Evolutionary conservation across 2,888 invertebrate species (phyloP).

Genomic region (Brenthis hecate): DNA sequence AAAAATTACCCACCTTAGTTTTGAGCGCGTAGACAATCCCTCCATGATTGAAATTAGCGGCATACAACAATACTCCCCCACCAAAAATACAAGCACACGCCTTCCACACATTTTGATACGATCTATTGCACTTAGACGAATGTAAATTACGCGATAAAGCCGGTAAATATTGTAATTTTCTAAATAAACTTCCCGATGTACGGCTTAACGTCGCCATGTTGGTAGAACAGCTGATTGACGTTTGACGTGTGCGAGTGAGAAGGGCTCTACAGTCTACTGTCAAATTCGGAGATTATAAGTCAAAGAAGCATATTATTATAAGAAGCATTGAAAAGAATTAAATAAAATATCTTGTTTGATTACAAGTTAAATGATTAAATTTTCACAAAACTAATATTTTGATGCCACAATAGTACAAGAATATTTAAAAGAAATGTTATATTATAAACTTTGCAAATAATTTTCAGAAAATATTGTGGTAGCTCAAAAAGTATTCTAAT

Average conservation of each 20-base stretch:
- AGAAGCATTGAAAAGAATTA: too few relatives aligned
- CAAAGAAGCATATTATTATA: neutral
- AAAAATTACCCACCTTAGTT: slow-evolving; percentile 63
- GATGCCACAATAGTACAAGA: too few relatives aligned
- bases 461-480: too few relatives aligned
- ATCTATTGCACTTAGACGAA: slow-evolving; percentile 58
- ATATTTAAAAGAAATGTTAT: too few relatives aligned
- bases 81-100: slow-evolving; percentile 74
- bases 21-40: slow-evolving; percentile 74
- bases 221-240: slow-evolving; percentile 69
- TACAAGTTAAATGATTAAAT: too few relatives aligned
- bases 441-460: too few relatives aligned
- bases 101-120: slow-evolving; percentile 57
- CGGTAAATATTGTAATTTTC: slow-evolving; percentile 64
- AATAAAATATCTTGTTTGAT: too few relatives aligned
- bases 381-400: too few relatives aligned
- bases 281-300: slow-evolving; percentile 2
- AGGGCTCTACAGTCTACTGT: slow-evolving; percentile 33
- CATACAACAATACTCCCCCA: slow-evolving; percentile 67
- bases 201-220: slow-evolving; percentile 80
- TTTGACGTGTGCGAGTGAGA: slow-evolving; percentile 49
- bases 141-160: slow-evolving; percentile 62
- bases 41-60: slow-evolving; percentile 59
- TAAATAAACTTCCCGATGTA: slow-evolving; percentile 68
- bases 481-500: too few relatives aligned